Evolutionary conservation across 92 coral and sea anemone species (phyloP), one percentile per base, ranked within the genome.

Genomic region (Parazoanthus swiftii): DNA sequence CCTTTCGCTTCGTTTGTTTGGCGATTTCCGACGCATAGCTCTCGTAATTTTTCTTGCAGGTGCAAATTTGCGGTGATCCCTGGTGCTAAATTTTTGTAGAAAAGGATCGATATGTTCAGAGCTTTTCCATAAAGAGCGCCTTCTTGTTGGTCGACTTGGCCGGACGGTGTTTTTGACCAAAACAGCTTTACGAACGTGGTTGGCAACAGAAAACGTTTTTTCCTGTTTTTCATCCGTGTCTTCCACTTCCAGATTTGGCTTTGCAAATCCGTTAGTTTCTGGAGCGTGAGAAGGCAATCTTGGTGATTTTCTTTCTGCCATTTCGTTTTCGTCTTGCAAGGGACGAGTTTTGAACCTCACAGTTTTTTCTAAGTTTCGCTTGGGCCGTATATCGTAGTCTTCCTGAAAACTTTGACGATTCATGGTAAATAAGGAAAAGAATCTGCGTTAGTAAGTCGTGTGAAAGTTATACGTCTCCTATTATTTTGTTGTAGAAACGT

Each of bases 21-120:
- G 66, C 20, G 94, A 85, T 35, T 68, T 86, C 39, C 92, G 92
- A 48, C 86, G 88, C 15, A 86, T 74, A 58, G 68, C 84, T 42
- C 83, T 89, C 13, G 92, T 77, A 37, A 81, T 85, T 66, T 86
- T 93, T 46, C 94, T 88, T 2, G 93, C 91, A 3, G 98, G 98
- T 20, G 95, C 91, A 2, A 86, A 82, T 51, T 92, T 92, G 51
- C 99, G 89, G 56, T 90, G 91, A 65, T 96, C 98, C 51, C 98
- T 89, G 1, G 99, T 96, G 91, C 99, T 96, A 85, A 96, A 96
- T 85, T 93, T 95, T 79, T 95, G 99, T n/a, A 96, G 90, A 76
- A 96, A 96, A 15, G 99, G 99, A 77, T 96, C 99, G 21, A 96
- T 90, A 8, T 91, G 92, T 0, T 88, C 95, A 33, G 98, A 86